Evolutionary conservation across 2,797 vertebrate genomes (phyloP).

Genomic region (Melanotaenia pygmaea): DNA sequence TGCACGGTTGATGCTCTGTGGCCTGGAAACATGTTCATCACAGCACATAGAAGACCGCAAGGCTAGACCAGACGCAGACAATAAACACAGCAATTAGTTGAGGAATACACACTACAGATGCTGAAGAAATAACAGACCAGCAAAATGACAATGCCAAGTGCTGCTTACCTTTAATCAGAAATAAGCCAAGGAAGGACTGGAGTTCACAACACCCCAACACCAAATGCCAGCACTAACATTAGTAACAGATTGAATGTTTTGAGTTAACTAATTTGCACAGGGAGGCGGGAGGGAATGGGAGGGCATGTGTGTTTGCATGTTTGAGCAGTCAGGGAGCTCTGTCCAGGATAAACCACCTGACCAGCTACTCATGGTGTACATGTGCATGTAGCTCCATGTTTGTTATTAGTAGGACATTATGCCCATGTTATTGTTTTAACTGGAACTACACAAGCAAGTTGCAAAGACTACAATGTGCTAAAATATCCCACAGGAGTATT

Average conservation of each 20-base stretch:
- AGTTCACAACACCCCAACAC: slow-evolving; percentile 1
- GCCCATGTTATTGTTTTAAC: background rate
- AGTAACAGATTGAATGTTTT: slow-evolving; percentile 59
- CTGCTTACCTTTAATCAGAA: slow-evolving; percentile 59
- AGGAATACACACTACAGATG: slow-evolving; percentile 1
- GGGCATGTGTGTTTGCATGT: slow-evolving; percentile 42
- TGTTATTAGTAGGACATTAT: background rate
- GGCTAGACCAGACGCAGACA: slow-evolving; percentile 1
- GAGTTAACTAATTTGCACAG: slow-evolving; percentile 64
- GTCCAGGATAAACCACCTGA: slow-evolving; percentile 56
- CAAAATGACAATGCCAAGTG: slow-evolving; percentile 6
- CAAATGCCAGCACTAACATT: slow-evolving; percentile 33
- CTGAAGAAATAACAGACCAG: slow-evolving; percentile 17
- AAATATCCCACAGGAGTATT: background rate
- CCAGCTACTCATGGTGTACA: slow-evolving; percentile 28
- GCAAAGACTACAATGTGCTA: background rate
- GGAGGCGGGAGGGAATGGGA: slow-evolving; percentile 41
- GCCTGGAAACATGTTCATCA: slow-evolving; percentile 46
- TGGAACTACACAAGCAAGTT: background rate
- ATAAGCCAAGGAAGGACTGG: background rate
- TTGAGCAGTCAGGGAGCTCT: slow-evolving; percentile 40
- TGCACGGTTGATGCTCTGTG: slow-evolving; percentile 58
- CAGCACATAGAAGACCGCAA: slow-evolving; percentile 11
- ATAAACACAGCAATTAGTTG: slow-evolving; percentile 32
- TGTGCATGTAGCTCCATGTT: slow-evolving; percentile 16